Evolutionary conservation across 2,888 invertebrate genomes (phyloP), one percentile per base, ranked within the genome.

Genomic region (Halictus quadricinctus): DNA sequence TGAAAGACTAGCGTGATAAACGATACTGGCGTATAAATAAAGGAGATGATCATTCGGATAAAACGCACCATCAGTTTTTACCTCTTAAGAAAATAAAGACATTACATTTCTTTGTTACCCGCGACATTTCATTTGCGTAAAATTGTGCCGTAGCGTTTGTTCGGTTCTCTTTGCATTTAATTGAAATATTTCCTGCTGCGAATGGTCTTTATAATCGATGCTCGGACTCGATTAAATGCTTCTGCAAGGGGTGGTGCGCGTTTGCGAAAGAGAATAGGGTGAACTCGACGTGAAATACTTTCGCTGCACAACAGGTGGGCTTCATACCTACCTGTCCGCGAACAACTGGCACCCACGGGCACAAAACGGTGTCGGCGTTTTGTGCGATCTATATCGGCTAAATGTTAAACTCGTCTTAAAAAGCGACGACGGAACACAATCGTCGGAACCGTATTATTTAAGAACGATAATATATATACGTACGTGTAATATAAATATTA

Each of bases 401-500:
- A 80, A 69, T 18, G 66, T 69, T 69, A 21, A 41, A 36, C 66
- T 41, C 18, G 46, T 58, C n/a, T 58, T 58, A 66, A 58, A 66
- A 48, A 36, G 60, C 48, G 48, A n/a, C 36, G 77, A 81, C 60
- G 29, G 58, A 48, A 54, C 21, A 64, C 54, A 46, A 36, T 76
- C 83, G 70, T 76, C 54, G 84, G 76, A 60, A 54, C 84, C 83
- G 64, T 83, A 74, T 75, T 86, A 90, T 91, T 91, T 41, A 72
- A 82, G 60, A 76, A 77, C 66, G 79, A 79, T 84, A 83, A 73
- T 86, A 66, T 81, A 76, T 85, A 78, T 86, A 80, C 84, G 76
- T 87, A 81, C 83, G 80, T 84, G 85, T 85, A 88, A 92, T 93
- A 94, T 94, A 94, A 94, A 94, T 94, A 94, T 94, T 94, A 94